Evolutionary conservation across 2,113 vertebrate genomes (phyloP), one percentile per base, ranked within the genome.

Genomic region (Balaenoptera acutorostrata): DNA sequence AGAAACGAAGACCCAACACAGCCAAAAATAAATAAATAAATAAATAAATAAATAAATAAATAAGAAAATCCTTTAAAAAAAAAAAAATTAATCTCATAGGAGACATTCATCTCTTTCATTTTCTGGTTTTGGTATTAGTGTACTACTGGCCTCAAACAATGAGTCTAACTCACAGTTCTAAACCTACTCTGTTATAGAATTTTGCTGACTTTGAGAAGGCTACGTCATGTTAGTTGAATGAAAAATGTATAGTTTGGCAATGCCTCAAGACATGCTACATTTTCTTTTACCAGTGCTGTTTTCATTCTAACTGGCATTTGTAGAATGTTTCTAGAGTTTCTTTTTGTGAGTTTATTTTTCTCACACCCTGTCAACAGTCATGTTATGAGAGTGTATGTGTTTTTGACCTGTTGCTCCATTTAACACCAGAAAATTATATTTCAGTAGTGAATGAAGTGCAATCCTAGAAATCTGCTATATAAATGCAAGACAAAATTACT

Each of bases 331-430:
- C 46, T 88, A 85, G 21, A 82, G 63, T 95, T 86, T 72, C 29
- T 88, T 89, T 86, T 46, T 63, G 55, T 14, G 68, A 86, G 31
- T 86, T 84, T 93, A 87, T 84, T 96, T 92, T 95, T 93, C 77
- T 88, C 68, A 93, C 87, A 89, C 29, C 23, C 63, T 89, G 44
- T 96, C 92, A 95, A 88, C 59, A 83, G 90, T 92, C 63, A 69
- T 57, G 20, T 41, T 88, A 88, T 68, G 44, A 18, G 84, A 87
- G 57, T 71, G 0, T 71, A 59, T 75, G 8, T 85, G 46, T 41
- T 74, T 8, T 64, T 95, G 20, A 93, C 59, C 78, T 89, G 21
- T 52, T 88, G 64, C 44, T 96, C 64, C 64, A 95, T 81, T 92
- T 93, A 95, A 93, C 69, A 95, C 21, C 55, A 90, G 66, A 94